A percentile compares a stretch with the other conserved stretches of the same genome.
These are phyloP conservation scores for Suricata suricatta DNA, from an alignment of 2,113 vertebrate species.

Conservation along the genomic window DNA sequence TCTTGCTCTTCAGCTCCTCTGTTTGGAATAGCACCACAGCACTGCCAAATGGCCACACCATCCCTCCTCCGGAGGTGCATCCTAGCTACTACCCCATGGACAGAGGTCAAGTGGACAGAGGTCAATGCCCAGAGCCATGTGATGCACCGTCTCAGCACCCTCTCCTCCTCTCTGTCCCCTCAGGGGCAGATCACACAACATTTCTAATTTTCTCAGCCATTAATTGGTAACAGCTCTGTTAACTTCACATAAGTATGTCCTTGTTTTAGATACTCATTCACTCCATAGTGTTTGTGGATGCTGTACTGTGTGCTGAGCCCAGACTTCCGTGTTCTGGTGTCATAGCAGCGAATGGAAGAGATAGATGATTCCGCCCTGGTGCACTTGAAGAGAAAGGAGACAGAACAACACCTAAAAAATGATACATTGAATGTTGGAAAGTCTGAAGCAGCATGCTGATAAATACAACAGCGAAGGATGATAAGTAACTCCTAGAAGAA, in stretches of 20 bases:
- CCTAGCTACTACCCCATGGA: too few relatives aligned
- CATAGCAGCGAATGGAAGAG: neutral
- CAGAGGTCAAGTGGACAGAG: too few relatives aligned
- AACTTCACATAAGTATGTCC: neutral
- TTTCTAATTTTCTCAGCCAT: neutral
- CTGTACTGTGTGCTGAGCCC: too few relatives aligned
- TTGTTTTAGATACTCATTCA: neutral
- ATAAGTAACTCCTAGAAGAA: neutral
- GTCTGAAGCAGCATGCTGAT: neutral
- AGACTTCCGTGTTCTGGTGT: neutral
- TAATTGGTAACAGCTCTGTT: neutral
- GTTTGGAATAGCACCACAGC: neutral
- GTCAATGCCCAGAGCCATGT: rapidly evolving
- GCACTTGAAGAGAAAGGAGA: neutral
- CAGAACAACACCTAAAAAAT: neutral
- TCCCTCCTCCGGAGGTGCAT: too few relatives aligned
- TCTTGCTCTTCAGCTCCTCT: neutral
- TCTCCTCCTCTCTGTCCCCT: neutral
- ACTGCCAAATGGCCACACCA: neutral
- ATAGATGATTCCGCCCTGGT: neutral
- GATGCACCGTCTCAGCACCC: neutral
- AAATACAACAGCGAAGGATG: neutral
- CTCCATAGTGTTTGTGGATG: neutral
- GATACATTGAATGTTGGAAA: neutral
- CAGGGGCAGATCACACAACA: neutral